These are phyloP conservation scores for Drosophila willistoni DNA, from an alignment of 1,140 invertebrate species.

Conservation along the genomic window DNA sequence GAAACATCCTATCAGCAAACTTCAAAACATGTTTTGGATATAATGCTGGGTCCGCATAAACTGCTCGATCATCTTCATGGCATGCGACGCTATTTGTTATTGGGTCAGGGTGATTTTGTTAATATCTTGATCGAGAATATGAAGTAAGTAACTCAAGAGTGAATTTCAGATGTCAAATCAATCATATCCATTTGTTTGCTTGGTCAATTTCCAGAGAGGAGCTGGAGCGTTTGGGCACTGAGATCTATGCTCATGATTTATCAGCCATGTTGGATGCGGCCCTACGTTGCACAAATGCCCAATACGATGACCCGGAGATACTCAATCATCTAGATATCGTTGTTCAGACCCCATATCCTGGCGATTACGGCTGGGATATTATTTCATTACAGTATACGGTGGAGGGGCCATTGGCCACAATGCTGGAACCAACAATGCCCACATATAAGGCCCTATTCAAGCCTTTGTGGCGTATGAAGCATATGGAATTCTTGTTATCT, in stretches of 20 bases:
- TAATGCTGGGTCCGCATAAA: slow-evolving; percentile 93
- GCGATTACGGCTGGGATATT: slow-evolving; percentile 97
- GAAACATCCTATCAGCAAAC: slow-evolving; percentile 93
- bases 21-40: slow-evolving; percentile 92
- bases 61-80: slow-evolving; percentile 96
- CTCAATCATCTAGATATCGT: slow-evolving; percentile 93
- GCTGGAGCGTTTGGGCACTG: slow-evolving; percentile 93
- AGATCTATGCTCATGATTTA: slow-evolving; percentile 94
- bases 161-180: not conserved
- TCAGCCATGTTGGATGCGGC: slow-evolving; percentile 95
- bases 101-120: slow-evolving; percentile 98
- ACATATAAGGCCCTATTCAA: slow-evolving; percentile 95
- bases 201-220: slow-evolving; percentile 87
- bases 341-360: slow-evolving; percentile 89
- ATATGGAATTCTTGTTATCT: slow-evolving; percentile 95
- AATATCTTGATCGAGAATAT: slow-evolving; percentile 95
- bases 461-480: slow-evolving; percentile 96
- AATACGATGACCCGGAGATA: slow-evolving; percentile 96
- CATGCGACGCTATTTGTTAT: slow-evolving; percentile 93
- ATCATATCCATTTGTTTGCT: not conserved
- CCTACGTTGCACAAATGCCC: slow-evolving; percentile 96
- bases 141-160: slow-evolving; percentile 86
- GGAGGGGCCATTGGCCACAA: slow-evolving; percentile 95
- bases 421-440: slow-evolving; percentile 93
- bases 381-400: slow-evolving; percentile 97